Percentiles rank a stretch among this genome's conserved stretches.
Conservation (phyloP, 2,888 invertebrate species). For the Plemyria rubiginata region DNA sequence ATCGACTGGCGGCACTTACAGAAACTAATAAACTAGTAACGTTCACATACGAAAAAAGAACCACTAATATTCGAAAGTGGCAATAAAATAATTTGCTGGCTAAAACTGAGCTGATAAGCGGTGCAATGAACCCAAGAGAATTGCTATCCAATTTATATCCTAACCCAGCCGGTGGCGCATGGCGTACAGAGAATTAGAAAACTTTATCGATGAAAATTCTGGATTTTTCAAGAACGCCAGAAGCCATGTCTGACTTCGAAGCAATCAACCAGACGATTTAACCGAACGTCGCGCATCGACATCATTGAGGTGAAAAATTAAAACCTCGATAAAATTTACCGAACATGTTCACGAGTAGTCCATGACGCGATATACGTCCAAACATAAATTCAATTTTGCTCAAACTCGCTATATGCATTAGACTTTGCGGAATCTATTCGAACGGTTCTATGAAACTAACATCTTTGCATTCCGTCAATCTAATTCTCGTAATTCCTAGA, state of each 20-base stretch:
- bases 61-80: conserved; percentile 17
- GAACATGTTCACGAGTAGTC: too few species aligned
- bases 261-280: conserved; percentile 34
- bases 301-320: conserved; percentile 38
- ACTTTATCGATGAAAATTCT: conserved; percentile 36
- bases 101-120: conserved; percentile 15
- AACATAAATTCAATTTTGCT: too few species aligned
- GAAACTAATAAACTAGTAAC: conserved; percentile 12
- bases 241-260: conserved; percentile 13
- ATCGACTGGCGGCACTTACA: conserved; percentile 2
- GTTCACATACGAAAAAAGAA: conserved; percentile 8
- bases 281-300: conserved; percentile 30
- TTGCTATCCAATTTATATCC: conserved; percentile 30
- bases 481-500: too few species aligned
- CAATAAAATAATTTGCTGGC: conserved; percentile 18
- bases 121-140: conserved; percentile 30
- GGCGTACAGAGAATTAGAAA: conserved; percentile 27
- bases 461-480: too few species aligned
- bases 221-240: conserved; percentile 22
- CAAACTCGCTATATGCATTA: too few species aligned
- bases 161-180: conserved; percentile 30
- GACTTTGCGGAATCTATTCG: too few species aligned
- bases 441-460: too few species aligned
- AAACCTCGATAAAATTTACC: not conserved
- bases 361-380: too few species aligned